Evolutionary conservation across 1,140 invertebrate genomes (phyloP).

Genomic region (Heliconius nattereri): DNA sequence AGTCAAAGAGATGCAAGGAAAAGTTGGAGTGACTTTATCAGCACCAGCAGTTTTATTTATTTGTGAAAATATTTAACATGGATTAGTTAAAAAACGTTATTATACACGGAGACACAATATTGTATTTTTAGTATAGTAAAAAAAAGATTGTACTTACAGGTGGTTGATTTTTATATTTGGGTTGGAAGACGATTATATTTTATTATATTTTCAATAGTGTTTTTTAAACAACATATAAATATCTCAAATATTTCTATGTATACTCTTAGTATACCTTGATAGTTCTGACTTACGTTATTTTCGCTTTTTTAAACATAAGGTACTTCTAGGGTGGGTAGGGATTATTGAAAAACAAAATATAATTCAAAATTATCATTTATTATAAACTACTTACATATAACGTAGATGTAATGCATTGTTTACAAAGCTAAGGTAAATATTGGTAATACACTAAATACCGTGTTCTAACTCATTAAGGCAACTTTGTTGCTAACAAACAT

Average conservation of each 20-base stretch:
- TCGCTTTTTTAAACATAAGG: too few species aligned
- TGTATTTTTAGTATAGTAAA: background rate
- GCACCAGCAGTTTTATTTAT: conserved; percentile 80
- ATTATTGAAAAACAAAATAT: background rate
- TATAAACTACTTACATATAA: conserved; percentile 40
- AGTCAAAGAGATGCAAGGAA: conserved; percentile 80
- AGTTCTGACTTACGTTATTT: too few species aligned
- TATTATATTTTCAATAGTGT: background rate
- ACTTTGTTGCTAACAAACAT: conserved; percentile 63
- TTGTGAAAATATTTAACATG: conserved; percentile 56
- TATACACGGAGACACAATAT: background rate
- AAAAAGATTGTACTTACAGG: background rate
- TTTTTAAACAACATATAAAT: background rate
- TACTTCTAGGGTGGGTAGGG: background rate
- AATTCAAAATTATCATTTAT: conserved; percentile 44
- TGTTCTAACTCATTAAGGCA: conserved; percentile 41
- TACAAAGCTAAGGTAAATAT: conserved; percentile 59
- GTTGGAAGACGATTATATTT: background rate
- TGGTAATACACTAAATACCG: conserved; percentile 47
- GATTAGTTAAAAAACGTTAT: background rate
- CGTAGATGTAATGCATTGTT: conserved; percentile 43
- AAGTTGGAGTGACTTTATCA: conserved; percentile 87
- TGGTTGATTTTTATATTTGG: background rate
- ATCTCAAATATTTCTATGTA: background rate
- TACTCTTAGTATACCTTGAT: too few species aligned